Evolutionary conservation across 2,888 invertebrate genomes (phyloP), one percentile per base, ranked within the genome.

Genomic region (Pollenia labialis): DNA sequence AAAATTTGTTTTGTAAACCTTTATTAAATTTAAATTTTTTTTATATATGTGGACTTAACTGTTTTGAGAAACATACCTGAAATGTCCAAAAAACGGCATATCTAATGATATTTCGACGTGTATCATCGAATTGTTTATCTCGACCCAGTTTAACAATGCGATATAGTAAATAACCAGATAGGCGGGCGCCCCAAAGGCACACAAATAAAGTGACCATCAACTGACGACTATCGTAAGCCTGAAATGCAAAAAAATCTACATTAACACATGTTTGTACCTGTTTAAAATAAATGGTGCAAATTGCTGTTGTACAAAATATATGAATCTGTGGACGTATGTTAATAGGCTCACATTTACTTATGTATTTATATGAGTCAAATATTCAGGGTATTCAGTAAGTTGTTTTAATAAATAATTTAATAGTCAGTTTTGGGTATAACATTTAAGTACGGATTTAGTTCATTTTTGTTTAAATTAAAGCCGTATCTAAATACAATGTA

Each of bases 1-100:
- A n/a, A n/a, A n/a, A n/a, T n/a, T n/a, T n/a, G n/a, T n/a, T n/a
- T n/a, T n/a, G n/a, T n/a, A n/a, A n/a, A n/a, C n/a, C n/a, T n/a
- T n/a, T n/a, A n/a, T n/a, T n/a, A n/a, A n/a, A n/a, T n/a, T n/a
- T n/a, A n/a, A n/a, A n/a, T n/a, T n/a, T n/a, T n/a, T n/a, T n/a
- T n/a, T n/a, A n/a, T n/a, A n/a, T n/a, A n/a, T n/a, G n/a, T n/a
- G n/a, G n/a, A n/a, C n/a, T n/a, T n/a, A n/a, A 32, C 12, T 50
- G 1, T 50, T 12, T 8, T 54, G n/a, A 42, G 18, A 2, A 44
- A 69, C 77, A 12, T 94, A 96, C 97, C 95, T 97, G 97, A 93
- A 98, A 98, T 0, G 97, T 97, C 96, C 98, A 98, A 92, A 98
- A 98, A 7, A 97, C 96, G n/a, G 97, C 97, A 92, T 98, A 98